Evolutionary conservation across 2,888 invertebrate species (phyloP).

Genomic region (Trissolcus japonicus): DNA sequence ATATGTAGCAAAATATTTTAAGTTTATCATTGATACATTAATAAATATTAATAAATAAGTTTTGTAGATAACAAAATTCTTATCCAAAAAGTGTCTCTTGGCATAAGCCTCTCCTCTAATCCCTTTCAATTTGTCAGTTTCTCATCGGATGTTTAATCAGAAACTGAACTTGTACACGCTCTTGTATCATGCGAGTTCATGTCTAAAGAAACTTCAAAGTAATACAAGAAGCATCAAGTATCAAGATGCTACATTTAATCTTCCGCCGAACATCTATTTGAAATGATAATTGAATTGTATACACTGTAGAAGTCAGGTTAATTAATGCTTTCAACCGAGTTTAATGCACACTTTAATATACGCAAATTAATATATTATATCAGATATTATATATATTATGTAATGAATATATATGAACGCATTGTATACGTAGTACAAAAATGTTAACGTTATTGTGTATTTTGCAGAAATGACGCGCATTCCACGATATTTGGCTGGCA

Average conservation of each 20-base stretch:
- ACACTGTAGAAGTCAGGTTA: constrained; percentile 3
- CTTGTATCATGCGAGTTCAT: not conserved
- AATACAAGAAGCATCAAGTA: not conserved
- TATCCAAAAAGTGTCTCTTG: too few relatives aligned
- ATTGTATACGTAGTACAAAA: constrained; percentile 18
- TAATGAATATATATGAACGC: constrained; percentile 10
- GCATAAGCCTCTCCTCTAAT: too few relatives aligned
- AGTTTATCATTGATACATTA: too few relatives aligned
- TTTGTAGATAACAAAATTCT: too few relatives aligned
- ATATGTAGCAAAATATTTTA: too few relatives aligned
- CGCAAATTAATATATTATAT: constrained; percentile 11
- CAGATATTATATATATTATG: too few relatives aligned
- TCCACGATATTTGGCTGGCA: constrained; percentile 52
- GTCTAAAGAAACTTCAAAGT: not conserved
- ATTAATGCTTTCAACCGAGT: constrained; percentile 7
- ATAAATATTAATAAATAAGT: too few relatives aligned
- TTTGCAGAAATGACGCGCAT: constrained; percentile 62
- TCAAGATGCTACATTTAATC: not conserved
- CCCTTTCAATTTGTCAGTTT: constrained; percentile 24
- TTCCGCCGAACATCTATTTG: not conserved
- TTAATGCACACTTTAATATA: not conserved
- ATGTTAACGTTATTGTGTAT: constrained; percentile 44
- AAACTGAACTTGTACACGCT: constrained; percentile 5
- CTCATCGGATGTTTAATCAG: constrained; percentile 16
- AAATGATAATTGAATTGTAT: constrained; percentile 16